These are phyloP conservation scores for Teleopsis dalmanni DNA, from an alignment of 1,140 invertebrate species.

Conservation along the genomic window DNA sequence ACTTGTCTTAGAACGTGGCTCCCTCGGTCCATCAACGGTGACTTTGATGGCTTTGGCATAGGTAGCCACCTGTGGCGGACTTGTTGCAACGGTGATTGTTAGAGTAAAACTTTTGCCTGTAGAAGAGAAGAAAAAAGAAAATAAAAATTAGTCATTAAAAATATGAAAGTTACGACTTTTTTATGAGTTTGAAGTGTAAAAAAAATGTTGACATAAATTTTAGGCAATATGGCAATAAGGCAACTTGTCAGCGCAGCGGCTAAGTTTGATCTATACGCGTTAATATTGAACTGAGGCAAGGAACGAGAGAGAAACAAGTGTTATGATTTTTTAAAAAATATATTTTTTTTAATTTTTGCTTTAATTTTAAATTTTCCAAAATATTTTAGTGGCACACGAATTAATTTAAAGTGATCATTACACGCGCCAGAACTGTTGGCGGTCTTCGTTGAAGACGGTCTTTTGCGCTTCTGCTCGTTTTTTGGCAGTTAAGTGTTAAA, in stretches of 20 bases:
- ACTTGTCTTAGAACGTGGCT: constrained; percentile 94
- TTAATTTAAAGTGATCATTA: constrained; percentile 18
- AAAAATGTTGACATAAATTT: constrained; percentile 7
- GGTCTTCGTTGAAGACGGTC: constrained; percentile 6
- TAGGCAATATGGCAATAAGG: constrained; percentile 9
- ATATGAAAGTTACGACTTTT: constrained; percentile 14
- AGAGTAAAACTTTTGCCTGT: constrained; percentile 95
- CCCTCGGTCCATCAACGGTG: constrained; percentile 94
- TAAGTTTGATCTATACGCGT: neutral
- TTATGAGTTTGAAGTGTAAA: neutral
- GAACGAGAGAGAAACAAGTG: no score
- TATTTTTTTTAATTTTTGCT: no score
- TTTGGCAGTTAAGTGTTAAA: neutral
- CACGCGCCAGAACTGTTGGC: constrained; percentile 15
- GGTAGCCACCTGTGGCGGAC: constrained; percentile 87
- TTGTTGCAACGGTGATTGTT: constrained; percentile 87
- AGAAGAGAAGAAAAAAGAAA: constrained; percentile 42
- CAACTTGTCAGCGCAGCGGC: neutral
- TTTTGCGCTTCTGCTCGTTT: neutral
- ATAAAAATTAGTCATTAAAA: constrained; percentile 12
- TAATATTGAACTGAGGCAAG: no score
- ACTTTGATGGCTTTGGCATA: constrained; percentile 98
- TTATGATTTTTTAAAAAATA: no score
- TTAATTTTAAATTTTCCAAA: no score
- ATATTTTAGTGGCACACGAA: no score